Evolutionary conservation across 2,888 invertebrate genomes (phyloP), one percentile per base, ranked within the genome.

Genomic region (Trisateles emortualis): DNA sequence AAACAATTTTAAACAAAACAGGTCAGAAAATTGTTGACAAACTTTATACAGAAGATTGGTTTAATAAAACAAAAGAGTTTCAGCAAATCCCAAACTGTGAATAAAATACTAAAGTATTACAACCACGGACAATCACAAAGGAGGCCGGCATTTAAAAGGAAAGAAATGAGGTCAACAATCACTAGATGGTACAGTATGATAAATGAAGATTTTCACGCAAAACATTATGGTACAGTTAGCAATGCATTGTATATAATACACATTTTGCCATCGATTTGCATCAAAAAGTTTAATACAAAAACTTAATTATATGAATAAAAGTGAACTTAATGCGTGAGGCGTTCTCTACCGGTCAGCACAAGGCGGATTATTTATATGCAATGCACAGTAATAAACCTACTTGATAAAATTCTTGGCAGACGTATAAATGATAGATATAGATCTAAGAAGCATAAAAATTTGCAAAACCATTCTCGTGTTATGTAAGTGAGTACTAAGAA

Each of bases 101-200:
- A 52, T 50, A 53, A 64, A 59, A 55, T 51, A 40, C 53, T 51
- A 46, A 54, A 57, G 47, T 67, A 42, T 47, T 42, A 63, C 40
- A 50, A 51, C 47, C 33, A 33, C 29, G 41, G 47, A 42, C 42
- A 19, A 19, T 48, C 39, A 35, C 47, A 59, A 67, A 67, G 30
- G 33, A n/a, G 52, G 26, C 49, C 43, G 32, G 48, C 59, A 26
- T 51, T 58, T 58, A 9, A n/a, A 48, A 47, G 22, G 38, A 42
- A 10, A 43, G 19, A 53, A 65, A 52, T 35, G 32, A 45, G 60
- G 64, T 68, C 52, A 67, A 64, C 50, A 59, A 56, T 50, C 48
- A 47, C 43, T 49, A 43, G 56, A 48, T 49, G n/a, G 39, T 26
- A 42, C 52, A 51, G 48, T 60, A 61, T 53, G 48, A 66, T 57